Evolutionary conservation across 2,888 invertebrate species (phyloP), one percentile per base, ranked within the genome.

Genomic region (Drosophila nr. fundita): DNA sequence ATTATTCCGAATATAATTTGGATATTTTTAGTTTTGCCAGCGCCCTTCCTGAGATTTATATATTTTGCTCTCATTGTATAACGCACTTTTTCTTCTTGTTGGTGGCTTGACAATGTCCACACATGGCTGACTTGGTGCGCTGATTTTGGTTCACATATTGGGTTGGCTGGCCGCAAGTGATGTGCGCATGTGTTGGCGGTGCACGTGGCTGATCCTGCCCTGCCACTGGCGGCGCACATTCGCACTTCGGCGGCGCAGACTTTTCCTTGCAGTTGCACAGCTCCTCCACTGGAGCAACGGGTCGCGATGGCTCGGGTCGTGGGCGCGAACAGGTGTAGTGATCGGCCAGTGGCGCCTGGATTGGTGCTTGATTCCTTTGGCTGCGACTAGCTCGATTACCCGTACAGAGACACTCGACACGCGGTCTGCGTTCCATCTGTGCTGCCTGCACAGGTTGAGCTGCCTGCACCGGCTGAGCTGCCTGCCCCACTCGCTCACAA

Each of bases 61-160:
- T 24, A 15, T 45, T 24, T 24, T 24, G 15, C 45, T 45, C 4
- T 24, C 27, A 87, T 59, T 87, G 88, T 34, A 83, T 85, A 27
- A 49, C 15, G 49, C 83, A 89, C 32, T 74, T 84, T 38, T 87
- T 89, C 15, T 66, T 72, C 18, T 36, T 27, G 13, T 60, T 3
- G 30, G 36, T 27, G 3, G 40, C 7, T 11, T 32, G 6, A 11
- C 73, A 74, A 36, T 75, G 73, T 18, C 27, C 48, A 57, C 78
- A 78, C 0, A 18, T 21, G 2, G 36, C 21, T 0, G 15, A 3
- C 13, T 3, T 34, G 21, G 18, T 38, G 40, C n/a, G 2, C 3
- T 18, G 18, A 38, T 32, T 10, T 3, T 21, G 11, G 29, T 5
- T 18, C 2, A 15, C 15, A 30, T 48, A 7, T 4, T 29, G 50